Evolutionary conservation across 2,797 vertebrate genomes (phyloP), one percentile per base, ranked within the genome.

Genomic region (Hozukius guyotensis): DNA sequence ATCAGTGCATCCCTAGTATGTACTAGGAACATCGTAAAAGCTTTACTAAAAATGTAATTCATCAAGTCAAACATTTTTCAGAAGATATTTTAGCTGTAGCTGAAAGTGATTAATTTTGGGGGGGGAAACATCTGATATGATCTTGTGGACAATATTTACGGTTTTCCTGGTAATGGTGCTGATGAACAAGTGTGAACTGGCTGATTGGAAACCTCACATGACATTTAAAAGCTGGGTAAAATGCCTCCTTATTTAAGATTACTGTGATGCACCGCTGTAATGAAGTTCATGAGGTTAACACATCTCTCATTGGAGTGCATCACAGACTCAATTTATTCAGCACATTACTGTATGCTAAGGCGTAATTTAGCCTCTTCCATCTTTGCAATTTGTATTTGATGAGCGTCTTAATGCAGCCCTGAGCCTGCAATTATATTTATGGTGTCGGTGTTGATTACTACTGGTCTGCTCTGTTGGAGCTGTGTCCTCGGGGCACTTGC

Each of bases 351-450:
- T 55, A 63, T 69, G 42, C 20, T 56, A 61, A 83, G 59, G 60
- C 52, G 55, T 80, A 78, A 87, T 87, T 86, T 59, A 86, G 75
- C 53, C 42, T 79, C 78, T 70, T 70, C 67, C 72, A 61, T 87
- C 79, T 86, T 73, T 77, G 72, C 82, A 80, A 73, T 90, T 87
- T 84, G 76, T 87, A 42, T 83, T 72, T 92, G 85, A 92, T 84
- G 80, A 88, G 80, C 72, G 36, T 83, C 82, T 65, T 82, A 87
- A 87, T 83, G 67, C 73, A 29, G 75, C 76, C 42, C 32, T 29
- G 70, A 85, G 84, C 75, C 46, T 46, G 74, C 12, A 6, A 81
- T 87, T 84, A 80, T 80, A 61, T 86, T 86, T 79, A 85, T 75
- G 81, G 80, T 82, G 77, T 67, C 5, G 12, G n/a, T 29, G 66